phyloP scores from a whole-genome alignment of 2,797 vertebrate genomes.

The Scarus forsteni region DNA sequence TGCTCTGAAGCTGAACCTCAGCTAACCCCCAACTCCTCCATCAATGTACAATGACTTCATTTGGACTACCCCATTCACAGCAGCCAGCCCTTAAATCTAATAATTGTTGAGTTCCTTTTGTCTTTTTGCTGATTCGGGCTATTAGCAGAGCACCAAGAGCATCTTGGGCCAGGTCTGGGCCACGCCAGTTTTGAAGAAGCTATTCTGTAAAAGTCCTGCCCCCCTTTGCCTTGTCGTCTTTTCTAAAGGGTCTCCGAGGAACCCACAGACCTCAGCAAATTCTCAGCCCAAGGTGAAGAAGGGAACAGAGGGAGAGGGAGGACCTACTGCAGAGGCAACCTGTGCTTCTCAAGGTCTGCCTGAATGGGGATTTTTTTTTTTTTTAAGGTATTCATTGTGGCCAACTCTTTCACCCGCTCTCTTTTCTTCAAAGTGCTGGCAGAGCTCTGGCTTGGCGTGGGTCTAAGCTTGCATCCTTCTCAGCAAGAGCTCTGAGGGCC shows the following conservation, averaged over 20 bases:
- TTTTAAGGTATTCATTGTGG: conserved; percentile 81
- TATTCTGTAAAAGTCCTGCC: conserved; percentile 63
- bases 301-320: conserved; percentile 64
- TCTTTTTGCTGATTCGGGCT: conserved; percentile 83
- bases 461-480: conserved; percentile 73
- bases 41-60: conserved; percentile 82
- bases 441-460: conserved; percentile 75
- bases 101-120: conserved; percentile 75
- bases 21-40: conserved; percentile 71
- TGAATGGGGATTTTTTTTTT: conserved; percentile 73
- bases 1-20: conserved; percentile 77
- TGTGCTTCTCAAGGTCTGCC: conserved; percentile 73
- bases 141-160: conserved; percentile 77
- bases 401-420: conserved; percentile 69
- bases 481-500: conserved; percentile 64
- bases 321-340: conserved; percentile 69
- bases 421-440: conserved; percentile 70
- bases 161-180: conserved; percentile 77
- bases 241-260: conserved; percentile 66
- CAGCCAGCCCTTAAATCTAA: conserved; percentile 73
- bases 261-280: conserved; percentile 79
- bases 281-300: conserved; percentile 69
- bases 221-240: conserved; percentile 54
- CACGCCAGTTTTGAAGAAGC: conserved; percentile 78
- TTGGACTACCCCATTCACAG: conserved; percentile 75